Evolutionary conservation across 2,797 vertebrate genomes (phyloP).

Genomic region (Eulemur mongoz): DNA sequence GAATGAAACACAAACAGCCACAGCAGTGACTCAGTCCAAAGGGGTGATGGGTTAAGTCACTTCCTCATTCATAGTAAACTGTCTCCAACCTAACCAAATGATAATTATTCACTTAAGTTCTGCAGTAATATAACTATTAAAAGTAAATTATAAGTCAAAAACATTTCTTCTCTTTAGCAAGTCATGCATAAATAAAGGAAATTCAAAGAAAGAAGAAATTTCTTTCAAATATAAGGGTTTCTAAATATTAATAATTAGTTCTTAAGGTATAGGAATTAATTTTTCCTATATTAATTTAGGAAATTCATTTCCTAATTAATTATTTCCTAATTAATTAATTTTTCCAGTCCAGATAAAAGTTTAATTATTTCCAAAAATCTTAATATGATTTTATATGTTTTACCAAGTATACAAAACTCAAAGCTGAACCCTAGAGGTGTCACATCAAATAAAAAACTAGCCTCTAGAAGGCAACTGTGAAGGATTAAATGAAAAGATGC

Average conservation of each 20-base stretch:
- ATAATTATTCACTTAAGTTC: neutral
- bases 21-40: constrained; percentile 15
- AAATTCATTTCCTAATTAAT: too few relatives aligned
- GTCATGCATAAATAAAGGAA: constrained; percentile 9
- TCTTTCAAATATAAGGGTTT: neutral
- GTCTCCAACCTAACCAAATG: neutral
- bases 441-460: neutral
- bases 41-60: neutral
- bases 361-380: constrained; percentile 15
- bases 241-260: constrained; percentile 5
- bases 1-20: constrained; percentile 8
- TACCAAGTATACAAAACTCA: constrained; percentile 3
- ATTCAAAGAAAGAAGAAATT: constrained; percentile 4
- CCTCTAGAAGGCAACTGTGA: constrained; percentile 14
- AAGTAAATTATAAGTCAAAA: constrained; percentile 16
- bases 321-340: neutral
- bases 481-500: neutral
- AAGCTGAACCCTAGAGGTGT: neutral
- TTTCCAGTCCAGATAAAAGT: neutral
- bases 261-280: neutral
- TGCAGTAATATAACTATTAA: constrained; percentile 8
- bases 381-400: neutral
- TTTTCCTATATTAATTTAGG: too few relatives aligned
- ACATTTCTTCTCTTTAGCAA: constrained; percentile 48
- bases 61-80: neutral